These are phyloP conservation scores for Eulithis prunata DNA, from an alignment of 2,888 invertebrate species.

Conservation along the genomic window DNA sequence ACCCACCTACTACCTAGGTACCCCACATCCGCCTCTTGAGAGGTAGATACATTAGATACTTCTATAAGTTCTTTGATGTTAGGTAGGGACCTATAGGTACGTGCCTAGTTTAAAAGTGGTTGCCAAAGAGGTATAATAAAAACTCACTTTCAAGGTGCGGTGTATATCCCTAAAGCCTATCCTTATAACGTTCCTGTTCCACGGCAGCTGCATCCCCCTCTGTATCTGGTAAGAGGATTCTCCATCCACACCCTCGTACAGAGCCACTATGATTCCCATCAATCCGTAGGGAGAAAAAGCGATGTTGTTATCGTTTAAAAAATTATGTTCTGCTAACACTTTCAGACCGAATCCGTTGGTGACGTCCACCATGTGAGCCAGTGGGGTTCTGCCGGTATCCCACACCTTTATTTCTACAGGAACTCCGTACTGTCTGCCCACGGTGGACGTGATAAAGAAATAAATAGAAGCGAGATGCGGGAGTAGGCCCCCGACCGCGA, in stretches of 20 bases:
- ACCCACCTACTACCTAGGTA: no score
- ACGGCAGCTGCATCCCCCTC: conserved; percentile 88
- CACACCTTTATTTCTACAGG: conserved; percentile 78
- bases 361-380: conserved; percentile 91
- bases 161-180: conserved; percentile 93
- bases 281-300: conserved; percentile 94
- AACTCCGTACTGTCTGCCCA: conserved; percentile 61
- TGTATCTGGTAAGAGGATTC: conserved; percentile 89
- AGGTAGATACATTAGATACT: not conserved
- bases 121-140: no score
- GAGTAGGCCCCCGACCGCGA: conserved; percentile 45
- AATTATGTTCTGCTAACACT: conserved; percentile 88
- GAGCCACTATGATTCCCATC: conserved; percentile 90
- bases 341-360: conserved; percentile 90
- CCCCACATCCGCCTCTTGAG: no score
- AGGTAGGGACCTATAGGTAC: conserved; percentile 2
- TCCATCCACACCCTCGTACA: conserved; percentile 91
- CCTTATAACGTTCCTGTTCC: conserved; percentile 88
- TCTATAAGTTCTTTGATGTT: not conserved
- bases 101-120: not conserved
- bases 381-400: conserved; percentile 82
- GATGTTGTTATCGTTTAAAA: conserved; percentile 90
- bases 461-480: conserved; percentile 43
- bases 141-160: conserved; percentile 90
- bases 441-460: conserved; percentile 46